Evolutionary conservation across 1,140 invertebrate species (phyloP), one percentile per base, ranked within the genome.

Genomic region (Heliconius hermathena): DNA sequence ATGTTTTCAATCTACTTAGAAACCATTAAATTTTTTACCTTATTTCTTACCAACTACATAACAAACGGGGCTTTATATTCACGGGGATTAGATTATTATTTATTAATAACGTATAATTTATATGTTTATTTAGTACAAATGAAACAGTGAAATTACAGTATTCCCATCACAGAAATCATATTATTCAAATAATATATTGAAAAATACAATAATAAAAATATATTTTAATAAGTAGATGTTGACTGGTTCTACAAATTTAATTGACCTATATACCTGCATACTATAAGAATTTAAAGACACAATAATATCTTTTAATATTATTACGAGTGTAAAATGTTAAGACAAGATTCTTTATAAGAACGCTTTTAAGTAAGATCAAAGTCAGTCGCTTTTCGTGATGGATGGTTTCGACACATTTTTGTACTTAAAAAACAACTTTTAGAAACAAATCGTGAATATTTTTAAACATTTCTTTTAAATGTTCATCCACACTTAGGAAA

Each of bases 301-400:
- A 13, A 66, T 66, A 66, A 29, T 29, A 9, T 29, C 9, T 2
- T 26, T 3, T 13, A 11, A 11, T 5, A 26, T 66, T 29, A 29
- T 29, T 26, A 66, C 60, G 11, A 29, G 60, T 29, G 26, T 66
- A 26, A 54, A 60, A 20, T 60, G 9, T 26, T 66, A 60, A 26
- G n/a, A 66, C 60, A 16, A 13, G 11, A 29, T 11, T 66, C 29
- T 26, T 66, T 13, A 66, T 66, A 66, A 29, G 29, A 29, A 29
- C 60, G 11, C 60, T 29, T 66, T 66, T 29, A 66, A 66, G 11
- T 29, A 66, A 66, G 60, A 66, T 66, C 60, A 66, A 66, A 66
- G 60, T 22, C 11, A 22, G 11, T 11, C n/a, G n/a, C 60, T 66
- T 29, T 66, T 0, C 60, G 60, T 66, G 60, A 66, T 66, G n/a